Conservation (phyloP, 2,888 invertebrate genomes). For the Brachynemurus nebulosus region DNA sequence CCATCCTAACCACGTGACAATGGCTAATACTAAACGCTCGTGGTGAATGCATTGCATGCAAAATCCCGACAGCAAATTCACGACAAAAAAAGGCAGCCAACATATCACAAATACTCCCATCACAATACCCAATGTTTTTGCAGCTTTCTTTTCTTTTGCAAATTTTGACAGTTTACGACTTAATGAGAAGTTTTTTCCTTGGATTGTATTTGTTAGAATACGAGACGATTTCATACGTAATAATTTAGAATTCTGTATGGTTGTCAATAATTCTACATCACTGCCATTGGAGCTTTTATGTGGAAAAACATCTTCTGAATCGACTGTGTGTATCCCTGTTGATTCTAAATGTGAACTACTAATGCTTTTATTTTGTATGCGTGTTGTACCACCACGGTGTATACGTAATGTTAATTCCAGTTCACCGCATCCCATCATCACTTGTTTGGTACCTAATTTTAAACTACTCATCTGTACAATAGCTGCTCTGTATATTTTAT, state of each 20-base stretch:
- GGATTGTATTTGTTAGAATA: slow-evolving; percentile 40
- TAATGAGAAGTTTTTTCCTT: slow-evolving; percentile 76
- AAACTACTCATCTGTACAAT: slow-evolving; percentile 82
- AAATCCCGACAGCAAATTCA: slow-evolving; percentile 82
- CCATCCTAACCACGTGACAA: slow-evolving; percentile 92
- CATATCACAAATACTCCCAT: slow-evolving; percentile 96
- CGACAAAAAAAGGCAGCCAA: slow-evolving; percentile 95
- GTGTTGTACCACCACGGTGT: slow-evolving; percentile 76
- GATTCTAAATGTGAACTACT: background rate
- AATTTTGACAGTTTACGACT: slow-evolving; percentile 89
- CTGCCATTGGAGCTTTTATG: slow-evolving; percentile 28
- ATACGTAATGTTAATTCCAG: slow-evolving; percentile 80
- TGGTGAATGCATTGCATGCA: slow-evolving; percentile 77
- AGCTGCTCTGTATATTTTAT: slow-evolving; percentile 88
- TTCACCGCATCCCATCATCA: slow-evolving; percentile 72
- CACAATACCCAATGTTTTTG: slow-evolving; percentile 91
- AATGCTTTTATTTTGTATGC: slow-evolving; percentile 29
- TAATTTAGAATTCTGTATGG: slow-evolving; percentile 63
- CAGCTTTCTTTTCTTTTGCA: slow-evolving; percentile 94
- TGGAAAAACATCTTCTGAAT: background rate
- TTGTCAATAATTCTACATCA: slow-evolving; percentile 62
- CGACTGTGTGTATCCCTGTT: too few relatives aligned
- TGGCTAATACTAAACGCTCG: slow-evolving; percentile 73
- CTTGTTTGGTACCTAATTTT: slow-evolving; percentile 82
- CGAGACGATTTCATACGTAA: slow-evolving; percentile 51